A percentile compares a stretch with the other conserved stretches of the same genome.
Evolutionary conservation across 2,113 vertebrate species (phyloP).

Genomic region (Regulus satrapa): DNA sequence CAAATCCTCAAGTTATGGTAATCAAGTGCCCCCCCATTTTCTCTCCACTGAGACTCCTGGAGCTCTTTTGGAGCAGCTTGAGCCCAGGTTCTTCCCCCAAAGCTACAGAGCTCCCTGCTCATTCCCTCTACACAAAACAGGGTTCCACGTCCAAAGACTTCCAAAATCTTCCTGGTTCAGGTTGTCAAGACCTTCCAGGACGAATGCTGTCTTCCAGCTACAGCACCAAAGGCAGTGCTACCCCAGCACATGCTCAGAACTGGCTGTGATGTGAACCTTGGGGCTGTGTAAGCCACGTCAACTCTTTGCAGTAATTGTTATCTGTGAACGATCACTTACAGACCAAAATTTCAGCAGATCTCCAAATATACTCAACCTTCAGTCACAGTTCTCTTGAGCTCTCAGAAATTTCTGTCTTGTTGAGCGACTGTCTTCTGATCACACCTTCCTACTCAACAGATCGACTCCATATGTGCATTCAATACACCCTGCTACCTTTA

Average conservation of each 20-base stretch:
- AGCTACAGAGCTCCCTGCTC: neutral
- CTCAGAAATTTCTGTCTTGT: slow-evolving; percentile 5
- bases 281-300: neutral
- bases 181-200: neutral
- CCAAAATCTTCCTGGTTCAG: neutral
- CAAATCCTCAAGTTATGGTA: neutral
- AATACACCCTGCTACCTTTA: neutral
- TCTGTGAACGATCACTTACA: neutral
- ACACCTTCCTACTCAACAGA: slow-evolving; percentile 65
- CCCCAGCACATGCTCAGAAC: neutral
- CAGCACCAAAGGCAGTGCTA: neutral
- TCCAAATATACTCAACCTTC: slow-evolving; percentile 34
- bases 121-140: neutral
- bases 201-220: neutral
- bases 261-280: neutral
- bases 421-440: slow-evolving; percentile 39
- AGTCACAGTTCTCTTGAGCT: neutral
- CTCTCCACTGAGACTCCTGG: neutral
- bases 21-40: neutral
- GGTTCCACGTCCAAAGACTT: neutral
- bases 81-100: neutral
- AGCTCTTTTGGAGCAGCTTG: neutral
- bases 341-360: neutral
- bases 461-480: slow-evolving; percentile 45
- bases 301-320: neutral